Evolutionary conservation across 2,797 vertebrate species (phyloP), one percentile per base, ranked within the genome.

Genomic region (Clarias pachynema): DNA sequence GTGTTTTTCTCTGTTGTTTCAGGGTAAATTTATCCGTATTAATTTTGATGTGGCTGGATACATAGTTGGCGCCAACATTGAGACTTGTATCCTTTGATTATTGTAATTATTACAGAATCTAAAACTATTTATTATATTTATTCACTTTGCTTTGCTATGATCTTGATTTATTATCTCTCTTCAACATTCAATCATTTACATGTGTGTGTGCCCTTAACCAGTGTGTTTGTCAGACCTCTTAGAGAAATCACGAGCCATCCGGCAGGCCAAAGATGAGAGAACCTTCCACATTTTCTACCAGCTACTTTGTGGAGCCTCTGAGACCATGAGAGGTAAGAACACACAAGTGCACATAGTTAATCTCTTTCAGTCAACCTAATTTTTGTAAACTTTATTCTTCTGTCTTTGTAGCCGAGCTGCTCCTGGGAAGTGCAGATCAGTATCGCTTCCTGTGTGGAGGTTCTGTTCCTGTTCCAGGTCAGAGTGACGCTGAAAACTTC

Each of bases 1-100:
- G 10, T 72, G n/a, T 73, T 77, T 66, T 69, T 12, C 16, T 16
- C 16, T 85, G 6, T 84, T 79, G 18, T 73, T 87, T 84, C 63
- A 98, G 97, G 97, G 97, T 81, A 98, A 98, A 94, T 98, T 98
- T 92, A 98, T 98, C 85, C 96, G 97, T 57, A 97, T 98, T 88
- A 98, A 98, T 90, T 98, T 98, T 86, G 97, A 98, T 3, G 95
- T 97, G 75, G 94, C 96, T 0, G 97, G 97, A 53, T 98, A 98
- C 90, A 98, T 98, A 18, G 97, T 98, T 78, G 97, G 97, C 88
- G 97, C 97, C 90, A 98, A 98, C 93, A 97, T 97, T 34, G 97
- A 98, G 90, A 97, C 97, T 89, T 97, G 97, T 97, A 97, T 98
- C 97, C 95, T 96, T 95, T 87, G 4, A 79, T 66, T 53, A 66